Percentiles rank a stretch among this genome's conserved stretches.
Conservation (phyloP, 1,140 invertebrate genomes). For the Helicoverpa zea region DNA sequence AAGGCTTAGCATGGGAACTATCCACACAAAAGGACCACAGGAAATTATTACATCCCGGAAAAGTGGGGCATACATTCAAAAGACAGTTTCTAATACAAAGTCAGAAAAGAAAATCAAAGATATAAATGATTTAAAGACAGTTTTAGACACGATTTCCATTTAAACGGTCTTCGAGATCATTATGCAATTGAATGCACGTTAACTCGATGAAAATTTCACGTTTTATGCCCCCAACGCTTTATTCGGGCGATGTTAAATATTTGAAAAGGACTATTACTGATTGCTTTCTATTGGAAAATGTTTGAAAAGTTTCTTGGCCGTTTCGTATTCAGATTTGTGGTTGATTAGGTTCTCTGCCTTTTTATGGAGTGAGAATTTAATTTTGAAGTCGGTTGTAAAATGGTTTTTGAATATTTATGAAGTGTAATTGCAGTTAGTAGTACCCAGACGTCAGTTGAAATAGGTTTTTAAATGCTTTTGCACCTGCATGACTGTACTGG, state of each 20-base stretch:
- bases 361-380: background rate
- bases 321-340: conserved; percentile 1
- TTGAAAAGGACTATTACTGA: conserved; percentile 37
- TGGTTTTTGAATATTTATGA: background rate
- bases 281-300: conserved; percentile 29
- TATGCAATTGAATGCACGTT: conserved; percentile 48
- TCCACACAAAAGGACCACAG: background rate
- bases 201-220: conserved; percentile 42
- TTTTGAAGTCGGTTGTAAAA: background rate
- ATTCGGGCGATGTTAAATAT: conserved; percentile 35
- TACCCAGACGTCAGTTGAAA: background rate
- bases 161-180: conserved; percentile 38
- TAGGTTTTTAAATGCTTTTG: too few species aligned
- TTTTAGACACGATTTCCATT: conserved; percentile 47
- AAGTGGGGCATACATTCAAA: background rate
- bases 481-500: too few species aligned
- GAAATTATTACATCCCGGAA: background rate
- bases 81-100: conserved; percentile 1
- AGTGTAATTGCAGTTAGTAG: background rate
- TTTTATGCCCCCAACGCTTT: conserved; percentile 33
- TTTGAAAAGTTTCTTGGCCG: conserved; percentile 18
- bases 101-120: conserved; percentile 23
- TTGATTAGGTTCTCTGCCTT: background rate
- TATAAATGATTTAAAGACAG: conserved; percentile 26
- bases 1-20: too few species aligned